These are phyloP conservation scores for Patella ulyssiponensis DNA, from an alignment of 2,888 invertebrate species.

Conservation along the genomic window DNA sequence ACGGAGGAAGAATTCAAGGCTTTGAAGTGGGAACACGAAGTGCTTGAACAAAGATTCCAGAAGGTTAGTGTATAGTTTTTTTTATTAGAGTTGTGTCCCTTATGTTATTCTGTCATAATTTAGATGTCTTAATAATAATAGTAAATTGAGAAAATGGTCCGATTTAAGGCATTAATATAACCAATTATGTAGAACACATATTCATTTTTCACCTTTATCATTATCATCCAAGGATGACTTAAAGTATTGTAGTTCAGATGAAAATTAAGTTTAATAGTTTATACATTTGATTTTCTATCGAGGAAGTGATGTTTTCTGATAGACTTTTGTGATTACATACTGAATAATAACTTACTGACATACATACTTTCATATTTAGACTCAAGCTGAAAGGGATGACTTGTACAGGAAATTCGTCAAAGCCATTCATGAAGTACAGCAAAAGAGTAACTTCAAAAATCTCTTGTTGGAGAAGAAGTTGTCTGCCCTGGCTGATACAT, in stretches of 20 bases:
- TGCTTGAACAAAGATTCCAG: slow-evolving; percentile 84
- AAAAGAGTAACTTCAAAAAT: slow-evolving; percentile 86
- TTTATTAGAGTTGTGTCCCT: too few species aligned
- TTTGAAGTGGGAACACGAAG: slow-evolving; percentile 73
- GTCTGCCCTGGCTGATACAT: slow-evolving; percentile 77
- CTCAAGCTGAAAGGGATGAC: slow-evolving; percentile 84
- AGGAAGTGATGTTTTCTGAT: too few species aligned
- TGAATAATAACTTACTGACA: background rate
- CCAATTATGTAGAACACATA: too few species aligned
- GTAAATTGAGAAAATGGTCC: too few species aligned
- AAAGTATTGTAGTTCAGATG: too few species aligned
- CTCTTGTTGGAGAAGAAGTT: slow-evolving; percentile 85
- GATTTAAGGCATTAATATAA: too few species aligned
- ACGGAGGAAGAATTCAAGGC: slow-evolving; percentile 75
- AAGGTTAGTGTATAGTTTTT: slow-evolving; percentile 72
- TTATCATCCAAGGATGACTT: too few species aligned
- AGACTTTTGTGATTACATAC: background rate
- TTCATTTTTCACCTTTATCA: too few species aligned
- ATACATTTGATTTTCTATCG: too few species aligned
- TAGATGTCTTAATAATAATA: too few species aligned
- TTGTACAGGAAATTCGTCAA: slow-evolving; percentile 85
- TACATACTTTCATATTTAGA: slow-evolving; percentile 53
- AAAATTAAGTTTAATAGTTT: too few species aligned
- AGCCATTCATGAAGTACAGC: slow-evolving; percentile 89
- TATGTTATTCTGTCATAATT: too few species aligned